These are phyloP conservation scores for Enteromius viviparus DNA, from an alignment of 2,797 vertebrate species.

Conservation along the genomic window DNA sequence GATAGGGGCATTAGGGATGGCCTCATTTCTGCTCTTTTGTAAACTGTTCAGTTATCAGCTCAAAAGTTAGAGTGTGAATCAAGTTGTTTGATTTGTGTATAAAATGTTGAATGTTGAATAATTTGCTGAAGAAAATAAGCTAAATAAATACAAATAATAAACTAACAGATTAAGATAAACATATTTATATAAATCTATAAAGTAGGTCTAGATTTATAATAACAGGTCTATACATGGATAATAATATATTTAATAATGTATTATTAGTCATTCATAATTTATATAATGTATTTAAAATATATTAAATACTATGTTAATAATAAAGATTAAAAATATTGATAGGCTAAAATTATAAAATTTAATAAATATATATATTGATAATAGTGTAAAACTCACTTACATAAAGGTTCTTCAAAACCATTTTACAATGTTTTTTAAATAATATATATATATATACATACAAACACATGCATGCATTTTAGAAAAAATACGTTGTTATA, in stretches of 20 bases:
- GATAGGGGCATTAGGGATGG: conserved; percentile 66
- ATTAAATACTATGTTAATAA: background rate
- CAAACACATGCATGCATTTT: no score
- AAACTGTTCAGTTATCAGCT: conserved; percentile 32
- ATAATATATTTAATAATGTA: background rate
- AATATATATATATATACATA: no score
- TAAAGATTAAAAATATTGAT: background rate
- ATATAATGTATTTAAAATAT: no score
- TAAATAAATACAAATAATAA: background rate
- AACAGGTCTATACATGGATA: background rate
- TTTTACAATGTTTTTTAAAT: no score
- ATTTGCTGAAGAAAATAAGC: background rate
- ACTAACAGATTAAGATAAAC: no score
- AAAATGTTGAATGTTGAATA: background rate
- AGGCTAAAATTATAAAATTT: no score
- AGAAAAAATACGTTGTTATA: no score
- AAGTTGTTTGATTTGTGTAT: background rate
- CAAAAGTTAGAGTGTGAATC: background rate
- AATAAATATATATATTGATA: no score
- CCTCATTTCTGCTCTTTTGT: conserved; percentile 25
- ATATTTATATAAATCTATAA: background rate
- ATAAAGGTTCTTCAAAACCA: background rate
- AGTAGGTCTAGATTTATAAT: background rate
- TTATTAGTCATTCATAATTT: no score
- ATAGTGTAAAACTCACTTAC: background rate